Base-by-base conservation (phyloP, 1,140 invertebrate genomes). In the Drosophila lacertosa region DNA sequence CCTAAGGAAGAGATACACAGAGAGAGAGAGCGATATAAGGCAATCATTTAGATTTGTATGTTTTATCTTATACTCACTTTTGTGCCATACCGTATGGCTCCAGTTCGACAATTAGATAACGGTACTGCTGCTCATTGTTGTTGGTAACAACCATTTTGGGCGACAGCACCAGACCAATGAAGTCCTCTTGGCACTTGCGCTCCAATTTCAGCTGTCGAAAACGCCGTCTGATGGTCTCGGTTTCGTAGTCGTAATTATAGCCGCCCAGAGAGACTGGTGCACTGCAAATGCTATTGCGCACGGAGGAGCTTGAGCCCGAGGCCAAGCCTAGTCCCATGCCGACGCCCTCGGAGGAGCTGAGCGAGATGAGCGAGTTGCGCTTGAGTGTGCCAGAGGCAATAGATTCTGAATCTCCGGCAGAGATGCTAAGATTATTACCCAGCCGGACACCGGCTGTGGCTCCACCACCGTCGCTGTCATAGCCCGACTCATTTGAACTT, bases 401-500 rank as follows among this genome's bases (percentile, higher is more conserved):
- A 86, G 89, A 90, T 90, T 90, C 89, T 79, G 89, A 90, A 81
- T 90, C 89, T 90, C 89, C 89, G 40, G 84, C 72, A 60, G 89
- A 90, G 89, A 90, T 89, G 88, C 89, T 89, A 73, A 90, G 89
- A 90, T 86, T 90, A 90, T 90, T 90, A 79, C 89, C 74, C 55
- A 86, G 45, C 20, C 93, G 74, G 90, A 92, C 78, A 44, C 63
- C 68, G 91, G 75, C 93, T 0, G 33, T 92, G 69, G 47, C 92
- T 66, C 92, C 92, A 44, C 92, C 92, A n/a, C 92, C 94, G 77
- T 96, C 95, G 89, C 95, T 96, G 73, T 96, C 95, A 86, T 96
- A 96, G 15, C 96, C 96, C 26, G 95, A 96, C 91, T 96, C 96
- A 86, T 96, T 96, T 22, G 95, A 96, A 90, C 95, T 96, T 10